phyloP scores from a whole-genome alignment of 2,888 invertebrate genomes.

The Thera britannica region DNA sequence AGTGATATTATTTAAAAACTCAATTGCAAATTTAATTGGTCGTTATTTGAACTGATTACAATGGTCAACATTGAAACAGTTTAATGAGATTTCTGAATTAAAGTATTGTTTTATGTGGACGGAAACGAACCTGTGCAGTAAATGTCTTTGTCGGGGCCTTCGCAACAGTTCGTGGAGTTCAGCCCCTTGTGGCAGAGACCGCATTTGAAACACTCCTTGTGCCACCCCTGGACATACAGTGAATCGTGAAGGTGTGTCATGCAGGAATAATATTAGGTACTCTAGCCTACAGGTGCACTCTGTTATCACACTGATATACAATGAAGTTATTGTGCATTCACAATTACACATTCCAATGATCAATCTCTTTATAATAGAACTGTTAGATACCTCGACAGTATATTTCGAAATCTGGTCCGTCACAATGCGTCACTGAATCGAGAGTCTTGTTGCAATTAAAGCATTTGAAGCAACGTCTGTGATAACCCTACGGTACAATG shows the following conservation, averaged over 20 bases:
- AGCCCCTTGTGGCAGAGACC: conserved; percentile 93
- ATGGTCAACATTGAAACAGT: conserved; percentile 31
- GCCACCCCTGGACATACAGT: conserved; percentile 91
- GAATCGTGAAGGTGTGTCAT: conserved; percentile 69
- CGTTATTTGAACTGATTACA: conserved; percentile 24
- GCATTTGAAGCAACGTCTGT: conserved; percentile 96
- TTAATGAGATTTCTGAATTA: conserved; percentile 29
- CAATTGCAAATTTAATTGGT: conserved; percentile 35
- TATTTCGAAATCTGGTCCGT: conserved; percentile 95
- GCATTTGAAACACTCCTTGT: conserved; percentile 97
- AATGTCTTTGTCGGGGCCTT: conserved; percentile 97
- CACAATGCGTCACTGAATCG: conserved; percentile 95
- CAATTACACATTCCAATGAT: conserved; percentile 42
- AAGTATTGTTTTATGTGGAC: conserved; percentile 37
- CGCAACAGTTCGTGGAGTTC: conserved; percentile 96
- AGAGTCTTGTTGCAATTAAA: conserved; percentile 92
- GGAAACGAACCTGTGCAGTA: conserved; percentile 95
- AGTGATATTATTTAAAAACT: conserved; percentile 43
- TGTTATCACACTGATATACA: conserved; percentile 67
- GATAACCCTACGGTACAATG: conserved; percentile 89
- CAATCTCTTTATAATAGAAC: conserved; percentile 32
- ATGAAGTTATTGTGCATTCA: conserved; percentile 66
- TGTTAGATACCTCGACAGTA: conserved; percentile 93
- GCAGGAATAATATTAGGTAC: conserved; percentile 56
- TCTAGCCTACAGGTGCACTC: conserved; percentile 58